These are phyloP conservation scores for Phylloscopus trochiloides DNA, from an alignment of 2,113 vertebrate genomes.

Conservation along the genomic window DNA sequence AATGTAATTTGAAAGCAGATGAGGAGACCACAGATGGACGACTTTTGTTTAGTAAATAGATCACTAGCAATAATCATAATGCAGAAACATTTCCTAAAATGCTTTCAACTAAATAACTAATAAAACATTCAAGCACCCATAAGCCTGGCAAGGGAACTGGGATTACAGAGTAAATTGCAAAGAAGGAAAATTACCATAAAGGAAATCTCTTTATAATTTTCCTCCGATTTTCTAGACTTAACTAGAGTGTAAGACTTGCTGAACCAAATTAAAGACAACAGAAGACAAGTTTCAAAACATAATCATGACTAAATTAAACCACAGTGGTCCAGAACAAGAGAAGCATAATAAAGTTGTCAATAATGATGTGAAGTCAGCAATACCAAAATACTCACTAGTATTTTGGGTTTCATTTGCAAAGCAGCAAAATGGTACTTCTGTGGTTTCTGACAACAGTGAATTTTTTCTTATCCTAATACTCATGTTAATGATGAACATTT, in stretches of 20 bases:
- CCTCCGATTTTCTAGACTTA: background rate
- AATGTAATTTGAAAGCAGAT: background rate
- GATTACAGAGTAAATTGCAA: background rate
- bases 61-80: background rate
- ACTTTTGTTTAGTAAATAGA: background rate
- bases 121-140: background rate
- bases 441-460: background rate
- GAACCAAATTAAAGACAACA: background rate
- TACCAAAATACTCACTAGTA: background rate
- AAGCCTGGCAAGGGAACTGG: background rate
- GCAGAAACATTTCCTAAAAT: background rate
- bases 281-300: background rate
- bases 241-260: background rate
- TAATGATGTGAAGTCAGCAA: background rate
- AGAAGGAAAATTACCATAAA: background rate
- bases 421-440: background rate
- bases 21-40: background rate
- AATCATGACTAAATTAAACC: background rate
- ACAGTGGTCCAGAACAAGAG: background rate
- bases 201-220: background rate
- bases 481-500: background rate
- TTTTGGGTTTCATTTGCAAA: background rate
- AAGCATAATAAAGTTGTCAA: background rate
- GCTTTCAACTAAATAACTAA: background rate
- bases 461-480: background rate